These are phyloP conservation scores for Parascotia fuliginaria DNA, from an alignment of 2,888 invertebrate species.

Conservation along the genomic window DNA sequence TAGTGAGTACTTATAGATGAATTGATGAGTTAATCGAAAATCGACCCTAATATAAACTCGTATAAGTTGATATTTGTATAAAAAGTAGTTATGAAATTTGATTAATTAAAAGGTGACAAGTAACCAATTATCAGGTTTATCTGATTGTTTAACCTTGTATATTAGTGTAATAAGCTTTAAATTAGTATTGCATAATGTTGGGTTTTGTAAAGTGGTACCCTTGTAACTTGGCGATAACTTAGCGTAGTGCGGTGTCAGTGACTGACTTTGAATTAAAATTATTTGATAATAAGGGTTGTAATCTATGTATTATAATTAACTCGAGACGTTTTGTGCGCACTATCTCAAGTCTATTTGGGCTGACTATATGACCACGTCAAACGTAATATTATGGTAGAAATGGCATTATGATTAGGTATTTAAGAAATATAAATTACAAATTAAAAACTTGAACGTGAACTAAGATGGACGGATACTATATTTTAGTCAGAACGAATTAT, in stretches of 20 bases:
- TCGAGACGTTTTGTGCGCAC: conserved; percentile 27
- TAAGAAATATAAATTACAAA: too few relatives aligned
- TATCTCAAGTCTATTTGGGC: background rate
- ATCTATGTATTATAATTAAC: conserved; percentile 21
- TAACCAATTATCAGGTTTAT: conserved; percentile 16
- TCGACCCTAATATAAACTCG: background rate
- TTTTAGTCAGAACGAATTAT: too few relatives aligned
- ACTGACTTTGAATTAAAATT: conserved; percentile 25
- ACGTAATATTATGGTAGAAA: background rate
- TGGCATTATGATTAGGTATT: too few relatives aligned
- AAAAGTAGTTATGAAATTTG: background rate
- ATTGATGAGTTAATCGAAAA: background rate
- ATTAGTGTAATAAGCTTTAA: conserved; percentile 31
- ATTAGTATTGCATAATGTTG: conserved; percentile 8
- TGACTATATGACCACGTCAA: background rate
- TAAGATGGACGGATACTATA: too few relatives aligned
- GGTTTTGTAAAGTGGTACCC: background rate
- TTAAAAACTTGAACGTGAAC: too few relatives aligned
- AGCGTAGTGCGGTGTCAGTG: conserved; percentile 9
- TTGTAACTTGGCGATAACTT: conserved; percentile 16
- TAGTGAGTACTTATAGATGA: too few relatives aligned
- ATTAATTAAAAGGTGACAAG: background rate
- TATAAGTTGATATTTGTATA: background rate
- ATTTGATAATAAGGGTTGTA: conserved; percentile 29
- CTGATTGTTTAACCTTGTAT: conserved; percentile 14